A percentile compares a stretch with the other conserved stretches of the same genome.
These are phyloP conservation scores for Periophthalmus modestus DNA, from an alignment of 2,113 vertebrate species.

Conservation along the genomic window DNA sequence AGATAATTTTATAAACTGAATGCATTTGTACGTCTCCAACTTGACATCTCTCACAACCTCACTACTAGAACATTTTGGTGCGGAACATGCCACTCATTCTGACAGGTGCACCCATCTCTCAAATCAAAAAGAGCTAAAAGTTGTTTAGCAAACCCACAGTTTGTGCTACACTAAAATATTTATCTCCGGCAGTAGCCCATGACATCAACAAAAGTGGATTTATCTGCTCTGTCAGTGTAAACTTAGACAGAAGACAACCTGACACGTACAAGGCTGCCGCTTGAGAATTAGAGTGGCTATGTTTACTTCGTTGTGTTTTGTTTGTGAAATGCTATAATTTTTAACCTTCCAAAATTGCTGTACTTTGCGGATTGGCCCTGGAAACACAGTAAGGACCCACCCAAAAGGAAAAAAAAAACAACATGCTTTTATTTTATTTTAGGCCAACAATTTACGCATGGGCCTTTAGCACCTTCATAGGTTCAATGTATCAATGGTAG, in stretches of 20 bases:
- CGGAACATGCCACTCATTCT: conserved; percentile 21
- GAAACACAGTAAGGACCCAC: no score
- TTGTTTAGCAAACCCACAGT: conserved; percentile 27
- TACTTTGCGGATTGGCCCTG: background rate
- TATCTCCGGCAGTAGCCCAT: conserved; percentile 16
- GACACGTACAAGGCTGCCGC: conserved; percentile 38
- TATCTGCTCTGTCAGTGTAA: conserved; percentile 52
- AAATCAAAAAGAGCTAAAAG: conserved; percentile 19
- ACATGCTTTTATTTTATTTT: no score
- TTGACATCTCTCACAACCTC: background rate
- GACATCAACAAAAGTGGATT: conserved; percentile 33
- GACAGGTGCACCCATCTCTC: conserved; percentile 6
- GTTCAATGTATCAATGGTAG: no score
- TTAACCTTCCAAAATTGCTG: background rate
- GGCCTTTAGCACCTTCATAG: no score
- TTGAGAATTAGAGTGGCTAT: conserved; percentile 25
- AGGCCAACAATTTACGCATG: no score
- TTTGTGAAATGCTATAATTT: background rate
- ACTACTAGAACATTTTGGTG: background rate
- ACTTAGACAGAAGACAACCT: conserved; percentile 27
- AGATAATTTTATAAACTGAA: background rate
- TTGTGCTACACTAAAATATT: conserved; percentile 52
- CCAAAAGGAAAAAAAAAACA: no score
- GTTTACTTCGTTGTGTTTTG: background rate
- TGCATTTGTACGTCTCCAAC: background rate